Evolutionary conservation across 2,113 vertebrate genomes (phyloP), one percentile per base, ranked within the genome.

Genomic region (Geococcyx californianus): DNA sequence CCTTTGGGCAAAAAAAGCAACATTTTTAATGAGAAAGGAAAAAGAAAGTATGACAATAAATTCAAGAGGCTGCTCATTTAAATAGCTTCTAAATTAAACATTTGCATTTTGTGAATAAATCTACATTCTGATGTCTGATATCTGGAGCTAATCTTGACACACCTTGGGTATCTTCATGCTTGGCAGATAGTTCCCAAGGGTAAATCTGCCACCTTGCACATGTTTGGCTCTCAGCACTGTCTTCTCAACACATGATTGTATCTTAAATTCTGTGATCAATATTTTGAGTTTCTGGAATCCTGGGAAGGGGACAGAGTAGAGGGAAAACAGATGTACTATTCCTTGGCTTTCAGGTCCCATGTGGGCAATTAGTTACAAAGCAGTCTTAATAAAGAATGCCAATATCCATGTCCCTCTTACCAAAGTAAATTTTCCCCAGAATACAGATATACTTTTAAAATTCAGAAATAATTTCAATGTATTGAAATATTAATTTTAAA

Each of bases 81-180:
- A 87, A 85, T 38, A 83, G 33, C 66, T 77, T 94, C 56, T 80
- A 88, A 91, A 91, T 58, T 11, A 85, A 94, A 55, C 47, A 93
- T 85, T 87, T 91, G 34, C 49, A 70, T 84, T 83, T 76, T 74
- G 68, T 91, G 85, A 93, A 85, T 85, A 90, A 90, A 94, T 89
- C 82, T 94, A 19, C 79, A 83, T 94, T 72, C 51, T 63, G 21
- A 85, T 82, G 20, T 38, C 55, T 69, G 38, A 51, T 90, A 66
- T 56, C 52, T 79, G 44, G 47, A 93, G 44, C 47, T 67, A 80
- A 88, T 70, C 72, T 76, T 77, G 72, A 85, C 31, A 70, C 23
- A 85, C 40, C 40, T 93, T 73, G 29, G 20, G 6, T 85, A 15
- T 83, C 24, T 84, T 82, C 49, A 49, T 73, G 19, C 42, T 52